Evolutionary conservation across 2,888 invertebrate species (phyloP).

Genomic region (Molorchus minor): DNA sequence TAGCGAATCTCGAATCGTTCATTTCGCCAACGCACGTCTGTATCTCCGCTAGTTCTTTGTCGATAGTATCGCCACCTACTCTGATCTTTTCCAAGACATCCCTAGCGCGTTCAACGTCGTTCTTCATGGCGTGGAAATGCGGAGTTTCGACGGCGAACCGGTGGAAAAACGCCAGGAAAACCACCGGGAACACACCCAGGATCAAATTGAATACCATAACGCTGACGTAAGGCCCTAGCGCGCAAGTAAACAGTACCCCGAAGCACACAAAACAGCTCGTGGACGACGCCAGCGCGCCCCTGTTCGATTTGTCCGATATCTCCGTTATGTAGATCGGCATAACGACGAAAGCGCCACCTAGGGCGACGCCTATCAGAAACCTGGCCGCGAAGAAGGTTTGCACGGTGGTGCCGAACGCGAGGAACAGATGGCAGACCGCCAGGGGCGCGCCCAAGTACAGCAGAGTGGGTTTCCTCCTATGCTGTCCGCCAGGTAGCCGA

Average conservation of each 20-base stretch:
- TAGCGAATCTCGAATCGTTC: slow-evolving; percentile 27
- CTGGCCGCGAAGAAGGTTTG: slow-evolving; percentile 66
- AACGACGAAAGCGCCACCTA: slow-evolving; percentile 73
- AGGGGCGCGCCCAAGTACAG: slow-evolving; percentile 72
- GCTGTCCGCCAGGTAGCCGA: slow-evolving; percentile 72
- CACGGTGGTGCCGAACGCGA: slow-evolving; percentile 66
- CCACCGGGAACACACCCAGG: slow-evolving; percentile 63
- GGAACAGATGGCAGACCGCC: slow-evolving; percentile 73
- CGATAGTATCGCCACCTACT: slow-evolving; percentile 44
- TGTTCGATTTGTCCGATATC: slow-evolving; percentile 80
- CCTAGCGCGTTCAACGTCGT: slow-evolving; percentile 70
- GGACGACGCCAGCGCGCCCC: slow-evolving; percentile 84
- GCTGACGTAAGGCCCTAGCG: slow-evolving; percentile 67
- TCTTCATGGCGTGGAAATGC: slow-evolving; percentile 70
- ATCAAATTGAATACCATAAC: slow-evolving; percentile 72
- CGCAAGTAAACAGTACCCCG: slow-evolving; percentile 61
- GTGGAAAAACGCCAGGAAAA: slow-evolving; percentile 68
- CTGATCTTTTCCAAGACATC: slow-evolving; percentile 73
- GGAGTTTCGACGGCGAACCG: slow-evolving; percentile 86
- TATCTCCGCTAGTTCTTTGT: slow-evolving; percentile 32
- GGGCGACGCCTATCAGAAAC: slow-evolving; percentile 30
- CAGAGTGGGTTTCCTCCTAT: slow-evolving; percentile 74
- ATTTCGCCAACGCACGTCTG: slow-evolving; percentile 19
- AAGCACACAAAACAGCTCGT: slow-evolving; percentile 77
- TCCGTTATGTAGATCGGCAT: slow-evolving; percentile 90